phyloP scores from a whole-genome alignment of 2,797 vertebrate genomes.

The Fringilla coelebs region DNA sequence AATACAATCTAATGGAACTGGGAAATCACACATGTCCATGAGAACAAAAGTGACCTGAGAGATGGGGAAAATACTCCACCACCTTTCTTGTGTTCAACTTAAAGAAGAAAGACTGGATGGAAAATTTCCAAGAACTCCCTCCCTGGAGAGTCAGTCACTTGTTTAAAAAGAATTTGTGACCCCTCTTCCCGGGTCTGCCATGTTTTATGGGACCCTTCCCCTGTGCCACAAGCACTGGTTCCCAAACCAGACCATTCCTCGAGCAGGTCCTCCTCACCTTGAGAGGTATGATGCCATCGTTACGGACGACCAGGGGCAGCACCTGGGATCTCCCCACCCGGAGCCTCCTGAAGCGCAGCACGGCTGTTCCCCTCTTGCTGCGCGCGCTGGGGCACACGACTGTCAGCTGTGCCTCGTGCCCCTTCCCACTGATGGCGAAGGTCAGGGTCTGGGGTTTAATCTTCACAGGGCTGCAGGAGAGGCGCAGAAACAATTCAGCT shows the following conservation, averaged over 20 bases:
- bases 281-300: conserved; percentile 74
- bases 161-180: not conserved
- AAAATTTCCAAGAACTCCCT: not conserved
- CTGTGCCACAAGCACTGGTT: not conserved
- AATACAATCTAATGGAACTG: not conserved
- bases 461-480: too few relatives aligned
- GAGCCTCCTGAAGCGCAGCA: conserved; percentile 83
- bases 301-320: conserved; percentile 82
- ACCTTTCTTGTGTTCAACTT: not conserved
- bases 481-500: too few relatives aligned
- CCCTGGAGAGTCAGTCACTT: not conserved
- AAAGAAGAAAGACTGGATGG: not conserved
- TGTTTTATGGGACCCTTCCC: not conserved
- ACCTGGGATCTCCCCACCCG: conserved; percentile 70
- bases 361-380: conserved; percentile 70
- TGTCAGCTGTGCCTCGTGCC: conserved; percentile 42
- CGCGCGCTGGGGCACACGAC: conserved; percentile 77
- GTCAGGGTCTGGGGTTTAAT: too few relatives aligned
- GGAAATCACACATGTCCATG: not conserved
- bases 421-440: too few relatives aligned
- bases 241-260: not conserved
- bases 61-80: not conserved
- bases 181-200: not conserved
- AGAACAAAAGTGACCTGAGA: not conserved
- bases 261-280: conserved; percentile 69